Evolutionary conservation across 2,888 invertebrate genomes (phyloP).

Genomic region (Netelia fuscicornis): DNA sequence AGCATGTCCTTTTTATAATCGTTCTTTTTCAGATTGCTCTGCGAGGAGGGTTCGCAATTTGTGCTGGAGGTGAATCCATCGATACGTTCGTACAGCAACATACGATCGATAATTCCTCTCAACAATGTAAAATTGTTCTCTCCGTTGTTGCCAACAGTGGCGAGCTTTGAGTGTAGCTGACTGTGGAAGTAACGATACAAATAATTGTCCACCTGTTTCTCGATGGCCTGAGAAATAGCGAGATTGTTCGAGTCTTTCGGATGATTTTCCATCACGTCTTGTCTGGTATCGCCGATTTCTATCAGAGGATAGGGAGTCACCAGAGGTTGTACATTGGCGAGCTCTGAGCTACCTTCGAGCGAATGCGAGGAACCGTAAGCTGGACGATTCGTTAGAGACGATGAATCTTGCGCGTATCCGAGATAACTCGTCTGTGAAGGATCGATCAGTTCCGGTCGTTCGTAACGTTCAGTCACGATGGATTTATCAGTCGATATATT

Average conservation of each 20-base stretch:
- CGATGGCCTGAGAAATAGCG: conserved; percentile 40
- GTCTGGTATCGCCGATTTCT: conserved; percentile 53
- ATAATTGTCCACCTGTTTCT: conserved; percentile 64
- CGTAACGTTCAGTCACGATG: conserved; percentile 35
- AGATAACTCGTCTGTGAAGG: conserved; percentile 71
- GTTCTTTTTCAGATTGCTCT: conserved; percentile 6
- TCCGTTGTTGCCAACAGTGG: conserved; percentile 17
- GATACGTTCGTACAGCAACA: conserved; percentile 66
- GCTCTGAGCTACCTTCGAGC: conserved; percentile 62
- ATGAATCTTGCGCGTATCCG: conserved; percentile 65
- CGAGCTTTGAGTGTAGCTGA: conserved; percentile 48
- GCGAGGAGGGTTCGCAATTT: conserved; percentile 21
- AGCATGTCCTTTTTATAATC: conserved; percentile 51
- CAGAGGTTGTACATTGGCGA: conserved; percentile 53
- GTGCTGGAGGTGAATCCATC: conserved; percentile 17
- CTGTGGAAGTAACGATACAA: conserved; percentile 59
- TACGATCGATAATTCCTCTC: conserved; percentile 62
- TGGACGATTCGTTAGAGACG: conserved; percentile 56
- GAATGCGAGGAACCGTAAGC: conserved; percentile 67
- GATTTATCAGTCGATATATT: conserved; percentile 62
- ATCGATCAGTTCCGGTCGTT: conserved; percentile 69
- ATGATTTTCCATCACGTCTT: conserved; percentile 31
- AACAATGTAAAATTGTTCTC: conserved; percentile 56
- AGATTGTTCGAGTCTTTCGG: conserved; percentile 11
- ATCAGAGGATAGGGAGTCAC: conserved; percentile 75